Conservation (phyloP, 2,888 invertebrate genomes). For the Argyresthia goedartella region DNA sequence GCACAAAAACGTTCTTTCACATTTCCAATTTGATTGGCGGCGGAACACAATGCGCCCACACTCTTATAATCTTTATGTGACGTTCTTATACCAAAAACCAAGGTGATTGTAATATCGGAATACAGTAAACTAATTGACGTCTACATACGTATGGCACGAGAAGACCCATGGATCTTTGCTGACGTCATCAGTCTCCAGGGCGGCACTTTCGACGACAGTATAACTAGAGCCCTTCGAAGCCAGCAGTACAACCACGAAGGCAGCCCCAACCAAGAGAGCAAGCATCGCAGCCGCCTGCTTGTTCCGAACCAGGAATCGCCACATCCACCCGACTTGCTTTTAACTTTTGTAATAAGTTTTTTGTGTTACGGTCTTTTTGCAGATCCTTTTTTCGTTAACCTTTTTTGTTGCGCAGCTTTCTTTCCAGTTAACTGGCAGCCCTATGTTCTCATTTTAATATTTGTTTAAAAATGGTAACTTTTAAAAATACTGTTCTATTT, state of each 20-base stretch:
- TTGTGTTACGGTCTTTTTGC: no score
- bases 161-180: slow-evolving; percentile 44
- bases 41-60: not conserved
- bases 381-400: no score
- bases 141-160: slow-evolving; percentile 40
- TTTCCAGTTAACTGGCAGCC: no score
- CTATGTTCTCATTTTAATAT: not conserved
- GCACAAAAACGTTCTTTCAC: no score
- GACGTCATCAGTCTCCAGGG: slow-evolving; percentile 45
- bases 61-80: not conserved
- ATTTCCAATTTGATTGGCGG: not conserved
- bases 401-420: no score
- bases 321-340: slow-evolving; percentile 35
- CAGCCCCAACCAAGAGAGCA: slow-evolving; percentile 40
- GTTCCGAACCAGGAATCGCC: slow-evolving; percentile 52
- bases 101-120: not conserved
- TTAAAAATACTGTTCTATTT: not conserved
- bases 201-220: slow-evolving; percentile 18
- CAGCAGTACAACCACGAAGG: slow-evolving; percentile 40
- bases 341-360: not conserved
- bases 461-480: not conserved
- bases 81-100: not conserved
- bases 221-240: slow-evolving; percentile 36
- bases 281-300: slow-evolving; percentile 59
- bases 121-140: not conserved